Conservation (phyloP, 2,888 invertebrate species). For the Drosophila algonquin region DNA sequence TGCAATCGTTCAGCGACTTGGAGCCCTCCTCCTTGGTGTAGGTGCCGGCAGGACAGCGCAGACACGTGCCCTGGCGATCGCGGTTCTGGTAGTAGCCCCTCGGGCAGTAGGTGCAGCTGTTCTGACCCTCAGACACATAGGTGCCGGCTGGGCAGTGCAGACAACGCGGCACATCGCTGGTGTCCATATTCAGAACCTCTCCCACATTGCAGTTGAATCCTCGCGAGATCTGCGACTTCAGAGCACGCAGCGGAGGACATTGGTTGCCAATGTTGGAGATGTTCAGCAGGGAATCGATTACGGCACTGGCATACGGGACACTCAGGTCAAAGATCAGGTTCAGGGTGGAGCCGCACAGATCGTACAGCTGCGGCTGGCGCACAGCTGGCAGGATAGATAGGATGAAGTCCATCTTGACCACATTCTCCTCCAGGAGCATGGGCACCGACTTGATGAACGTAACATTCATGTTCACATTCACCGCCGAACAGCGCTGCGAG, state of each 20-base stretch:
- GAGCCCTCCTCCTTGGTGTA: constrained; percentile 96
- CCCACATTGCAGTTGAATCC: constrained; percentile 97
- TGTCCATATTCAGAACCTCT: constrained; percentile 96
- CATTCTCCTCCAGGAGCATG: constrained; percentile 92
- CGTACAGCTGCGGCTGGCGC: constrained; percentile 95
- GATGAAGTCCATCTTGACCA: constrained; percentile 95
- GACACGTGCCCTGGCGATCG: constrained; percentile 94
- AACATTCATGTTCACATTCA: constrained; percentile 97
- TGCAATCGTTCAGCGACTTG: constrained; percentile 92
- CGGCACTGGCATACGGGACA: constrained; percentile 95
- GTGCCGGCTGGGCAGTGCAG: constrained; percentile 98
- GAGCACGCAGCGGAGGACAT: constrained; percentile 95
- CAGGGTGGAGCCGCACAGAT: constrained; percentile 96
- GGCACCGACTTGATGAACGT: constrained; percentile 93
- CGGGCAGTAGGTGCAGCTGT: constrained; percentile 95
- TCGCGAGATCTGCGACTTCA: constrained; percentile 92
- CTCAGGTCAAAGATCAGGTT: constrained; percentile 96
- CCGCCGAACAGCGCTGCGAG: constrained; percentile 96
- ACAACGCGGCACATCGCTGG: constrained; percentile 95
- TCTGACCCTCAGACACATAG: constrained; percentile 94
- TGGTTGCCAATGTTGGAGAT: constrained; percentile 95
- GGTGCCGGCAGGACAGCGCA: constrained; percentile 95
- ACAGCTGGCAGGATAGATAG: constrained; percentile 94
- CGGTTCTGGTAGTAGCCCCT: constrained; percentile 97
- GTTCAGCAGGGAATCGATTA: constrained; percentile 94